Conservation (phyloP, 2,888 invertebrate genomes). For the Meloe dianella region DNA sequence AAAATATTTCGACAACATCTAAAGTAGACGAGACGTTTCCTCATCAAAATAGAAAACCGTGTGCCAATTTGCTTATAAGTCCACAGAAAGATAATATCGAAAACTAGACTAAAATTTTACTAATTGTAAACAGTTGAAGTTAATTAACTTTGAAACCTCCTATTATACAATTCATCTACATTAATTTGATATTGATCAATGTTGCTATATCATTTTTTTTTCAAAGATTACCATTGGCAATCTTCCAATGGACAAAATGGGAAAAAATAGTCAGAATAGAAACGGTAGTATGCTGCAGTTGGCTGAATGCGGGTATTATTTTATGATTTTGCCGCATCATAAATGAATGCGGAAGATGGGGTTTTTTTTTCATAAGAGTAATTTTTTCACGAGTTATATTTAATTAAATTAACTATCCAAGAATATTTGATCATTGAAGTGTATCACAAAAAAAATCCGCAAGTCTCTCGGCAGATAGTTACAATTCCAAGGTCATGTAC, state of each 20-base stretch:
- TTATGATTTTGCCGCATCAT: slow-evolving; percentile 1
- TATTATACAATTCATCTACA: too few relatives aligned
- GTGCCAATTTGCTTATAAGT: too few relatives aligned
- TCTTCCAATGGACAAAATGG: neutral
- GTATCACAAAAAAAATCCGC: neutral
- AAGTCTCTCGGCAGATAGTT: neutral
- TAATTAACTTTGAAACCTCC: too few relatives aligned
- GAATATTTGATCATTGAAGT: neutral
- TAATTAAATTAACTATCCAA: neutral
- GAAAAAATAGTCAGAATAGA: too few relatives aligned
- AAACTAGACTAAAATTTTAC: too few relatives aligned
- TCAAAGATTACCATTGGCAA: neutral
- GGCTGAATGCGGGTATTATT: neutral
- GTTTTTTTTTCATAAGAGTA: neutral
- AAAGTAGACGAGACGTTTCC: too few relatives aligned
- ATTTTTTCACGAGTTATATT: neutral
- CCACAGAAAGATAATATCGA: too few relatives aligned
- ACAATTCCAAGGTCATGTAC: neutral
- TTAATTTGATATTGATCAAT: too few relatives aligned
- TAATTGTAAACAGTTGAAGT: too few relatives aligned
- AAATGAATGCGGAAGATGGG: slow-evolving; percentile 1
- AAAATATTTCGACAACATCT: too few relatives aligned
- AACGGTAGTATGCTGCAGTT: slow-evolving; percentile 1
- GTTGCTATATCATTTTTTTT: too few relatives aligned
- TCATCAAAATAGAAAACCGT: too few relatives aligned